phyloP scores from a whole-genome alignment of 2,888 invertebrate genomes.

The Hydriomena furcata region DNA sequence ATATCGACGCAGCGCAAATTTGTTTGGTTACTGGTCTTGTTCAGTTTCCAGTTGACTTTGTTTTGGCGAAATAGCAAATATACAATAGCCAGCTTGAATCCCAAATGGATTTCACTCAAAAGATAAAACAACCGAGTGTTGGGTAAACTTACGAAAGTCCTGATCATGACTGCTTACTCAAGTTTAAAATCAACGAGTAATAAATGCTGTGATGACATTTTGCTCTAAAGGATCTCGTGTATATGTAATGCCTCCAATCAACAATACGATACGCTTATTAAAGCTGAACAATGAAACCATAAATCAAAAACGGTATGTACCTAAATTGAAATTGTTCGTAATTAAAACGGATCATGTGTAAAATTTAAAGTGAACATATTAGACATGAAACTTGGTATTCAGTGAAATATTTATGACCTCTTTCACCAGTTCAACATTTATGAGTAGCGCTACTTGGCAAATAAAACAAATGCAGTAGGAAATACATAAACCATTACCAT shows the following conservation, averaged over 20 bases:
- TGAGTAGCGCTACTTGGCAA: no score
- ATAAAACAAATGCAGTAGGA: no score
- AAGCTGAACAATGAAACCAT: slow-evolving; percentile 26
- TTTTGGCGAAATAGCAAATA: no score
- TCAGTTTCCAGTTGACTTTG: no score
- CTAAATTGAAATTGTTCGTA: slow-evolving; percentile 27
- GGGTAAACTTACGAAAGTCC: slow-evolving; percentile 45
- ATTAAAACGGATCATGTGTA: slow-evolving; percentile 27
- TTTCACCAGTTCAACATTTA: no score
- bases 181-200: not conserved
- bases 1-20: no score
- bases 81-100: no score
- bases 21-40: no score
- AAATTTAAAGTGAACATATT: slow-evolving; percentile 5
- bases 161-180: slow-evolving; percentile 39
- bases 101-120: no score
- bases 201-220: slow-evolving; percentile 5
- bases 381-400: slow-evolving; percentile 1
- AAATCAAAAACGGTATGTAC: slow-evolving; percentile 8
- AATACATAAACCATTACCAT: no score
- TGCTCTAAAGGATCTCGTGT: not conserved
- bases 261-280: slow-evolving; percentile 41
- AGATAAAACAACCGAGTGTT: not conserved
- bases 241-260: slow-evolving; percentile 20
- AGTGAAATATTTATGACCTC: no score